These are phyloP conservation scores for Leucopternis melanops DNA, from an alignment of 2,113 vertebrate genomes.

Conservation along the genomic window DNA sequence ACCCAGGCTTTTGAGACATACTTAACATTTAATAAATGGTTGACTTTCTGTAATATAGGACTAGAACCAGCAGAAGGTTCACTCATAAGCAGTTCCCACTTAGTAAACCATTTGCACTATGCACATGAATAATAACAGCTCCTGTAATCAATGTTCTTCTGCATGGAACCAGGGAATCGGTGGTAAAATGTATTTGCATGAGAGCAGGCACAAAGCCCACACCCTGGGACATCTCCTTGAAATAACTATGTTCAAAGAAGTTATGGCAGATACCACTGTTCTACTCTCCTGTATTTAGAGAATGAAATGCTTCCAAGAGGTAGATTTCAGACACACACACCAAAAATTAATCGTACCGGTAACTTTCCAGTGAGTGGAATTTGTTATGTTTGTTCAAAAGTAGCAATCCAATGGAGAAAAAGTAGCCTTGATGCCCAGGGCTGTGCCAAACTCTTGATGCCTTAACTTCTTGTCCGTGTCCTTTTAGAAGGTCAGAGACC, in stretches of 20 bases:
- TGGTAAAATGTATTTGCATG: background rate
- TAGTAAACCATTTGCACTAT: background rate
- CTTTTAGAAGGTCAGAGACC: too few relatives aligned
- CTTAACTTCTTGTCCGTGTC: too few relatives aligned
- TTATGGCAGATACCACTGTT: background rate
- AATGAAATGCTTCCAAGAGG: background rate
- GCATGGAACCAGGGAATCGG: background rate
- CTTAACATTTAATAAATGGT: background rate
- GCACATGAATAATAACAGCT: background rate
- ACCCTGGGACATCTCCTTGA: background rate
- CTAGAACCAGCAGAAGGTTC: background rate
- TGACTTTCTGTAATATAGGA: background rate
- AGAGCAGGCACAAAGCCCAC: background rate
- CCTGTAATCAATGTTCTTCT: background rate
- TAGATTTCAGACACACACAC: background rate
- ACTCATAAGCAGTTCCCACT: background rate
- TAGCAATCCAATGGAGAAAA: background rate
- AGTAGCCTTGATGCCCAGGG: background rate
- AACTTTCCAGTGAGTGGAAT: background rate
- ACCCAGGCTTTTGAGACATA: background rate
- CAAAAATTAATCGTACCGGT: background rate
- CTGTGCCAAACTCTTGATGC: too few relatives aligned
- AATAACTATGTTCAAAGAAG: background rate
- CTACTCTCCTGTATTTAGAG: background rate
- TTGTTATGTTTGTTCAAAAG: background rate